Percentiles rank a stretch among this genome's conserved stretches.
Conservation (phyloP, 2,797 vertebrate species). For the Columba guinea region DNA sequence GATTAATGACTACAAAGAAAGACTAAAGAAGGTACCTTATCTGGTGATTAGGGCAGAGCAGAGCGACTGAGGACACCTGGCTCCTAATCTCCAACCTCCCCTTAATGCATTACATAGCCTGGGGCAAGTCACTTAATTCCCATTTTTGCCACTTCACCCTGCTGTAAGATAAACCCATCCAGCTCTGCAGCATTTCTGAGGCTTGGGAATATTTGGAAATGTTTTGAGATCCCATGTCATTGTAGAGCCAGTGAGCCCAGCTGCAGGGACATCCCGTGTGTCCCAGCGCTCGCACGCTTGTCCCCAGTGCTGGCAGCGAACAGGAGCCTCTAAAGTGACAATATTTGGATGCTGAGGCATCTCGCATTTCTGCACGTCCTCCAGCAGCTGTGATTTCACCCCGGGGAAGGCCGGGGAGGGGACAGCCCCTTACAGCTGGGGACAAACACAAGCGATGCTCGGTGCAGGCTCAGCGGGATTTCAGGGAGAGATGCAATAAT, state of each 20-base stretch:
- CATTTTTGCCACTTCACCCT: neutral
- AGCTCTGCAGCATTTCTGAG: neutral
- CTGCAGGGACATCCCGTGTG: rapidly evolving
- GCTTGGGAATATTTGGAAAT: neutral
- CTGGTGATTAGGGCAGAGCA: neutral
- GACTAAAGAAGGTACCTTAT: neutral
- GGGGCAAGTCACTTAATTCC: neutral
- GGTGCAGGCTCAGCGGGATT: neutral
- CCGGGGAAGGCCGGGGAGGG: neutral
- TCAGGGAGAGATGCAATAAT: neutral
- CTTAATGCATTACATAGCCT: neutral
- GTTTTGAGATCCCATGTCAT: neutral
- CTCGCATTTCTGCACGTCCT: neutral
- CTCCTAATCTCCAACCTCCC: neutral
- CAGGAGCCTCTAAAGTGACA: neutral
- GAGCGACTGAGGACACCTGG: neutral
- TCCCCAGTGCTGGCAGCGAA: neutral
- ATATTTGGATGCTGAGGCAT: neutral
- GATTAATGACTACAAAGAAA: neutral
- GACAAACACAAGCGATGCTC: neutral
- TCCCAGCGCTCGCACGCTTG: neutral
- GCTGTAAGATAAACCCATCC: neutral
- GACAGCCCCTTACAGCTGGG: neutral
- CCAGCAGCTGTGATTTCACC: neutral
- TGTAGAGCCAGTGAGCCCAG: neutral